Evolutionary conservation across 2,113 vertebrate genomes (phyloP).

Genomic region (Plecturocebus donacophilus): DNA sequence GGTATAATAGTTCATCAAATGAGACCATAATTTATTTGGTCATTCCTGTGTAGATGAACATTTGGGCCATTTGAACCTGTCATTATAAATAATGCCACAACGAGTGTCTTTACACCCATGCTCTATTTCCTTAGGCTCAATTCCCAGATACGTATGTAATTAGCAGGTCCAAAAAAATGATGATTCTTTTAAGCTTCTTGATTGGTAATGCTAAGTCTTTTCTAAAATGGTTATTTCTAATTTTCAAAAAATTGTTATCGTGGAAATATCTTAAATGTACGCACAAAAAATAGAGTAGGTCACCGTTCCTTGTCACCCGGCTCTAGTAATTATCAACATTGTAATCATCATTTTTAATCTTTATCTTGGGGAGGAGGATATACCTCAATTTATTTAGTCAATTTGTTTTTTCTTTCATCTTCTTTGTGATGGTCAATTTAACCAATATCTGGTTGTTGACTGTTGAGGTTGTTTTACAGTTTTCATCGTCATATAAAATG

Average conservation of each 20-base stretch:
- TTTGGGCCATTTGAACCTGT: neutral
- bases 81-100: neutral
- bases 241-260: neutral
- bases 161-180: neutral
- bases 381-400: neutral
- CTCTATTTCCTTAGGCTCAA: neutral
- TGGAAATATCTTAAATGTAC: neutral
- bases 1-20: neutral
- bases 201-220: neutral
- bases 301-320: neutral
- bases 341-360: neutral
- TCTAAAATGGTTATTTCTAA: neutral
- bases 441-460: neutral
- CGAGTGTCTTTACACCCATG: neutral
- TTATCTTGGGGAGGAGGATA: neutral
- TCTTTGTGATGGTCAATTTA: too few species aligned
- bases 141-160: neutral
- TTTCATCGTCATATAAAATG: neutral
- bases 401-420: too few species aligned
- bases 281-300: neutral
- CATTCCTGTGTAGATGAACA: neutral
- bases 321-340: neutral
- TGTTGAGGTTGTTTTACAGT: neutral
- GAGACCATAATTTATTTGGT: neutral
- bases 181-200: neutral